These are phyloP conservation scores for Neocrepidodera transversa DNA, from an alignment of 2,888 invertebrate genomes.

Conservation along the genomic window DNA sequence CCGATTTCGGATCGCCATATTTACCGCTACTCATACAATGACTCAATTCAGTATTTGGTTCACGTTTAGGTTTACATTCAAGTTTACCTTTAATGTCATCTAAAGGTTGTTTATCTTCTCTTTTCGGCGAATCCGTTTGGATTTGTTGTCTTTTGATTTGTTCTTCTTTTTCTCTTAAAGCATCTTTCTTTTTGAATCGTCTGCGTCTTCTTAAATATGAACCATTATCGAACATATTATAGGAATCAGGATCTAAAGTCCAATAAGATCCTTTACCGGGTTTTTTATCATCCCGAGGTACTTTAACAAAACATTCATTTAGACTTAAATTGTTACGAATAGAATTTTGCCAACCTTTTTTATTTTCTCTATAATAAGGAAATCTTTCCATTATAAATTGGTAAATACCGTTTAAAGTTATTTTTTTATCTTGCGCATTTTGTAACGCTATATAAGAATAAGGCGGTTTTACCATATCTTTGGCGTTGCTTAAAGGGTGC, in stretches of 20 bases:
- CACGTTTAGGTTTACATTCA: slow-evolving; percentile 75
- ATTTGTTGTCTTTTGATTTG: slow-evolving; percentile 80
- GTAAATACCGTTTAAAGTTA: slow-evolving; percentile 95
- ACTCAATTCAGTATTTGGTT: slow-evolving; percentile 68
- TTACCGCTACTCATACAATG: slow-evolving; percentile 61
- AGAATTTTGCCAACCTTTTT: slow-evolving; percentile 98
- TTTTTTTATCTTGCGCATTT: slow-evolving; percentile 89
- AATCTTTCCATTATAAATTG: slow-evolving; percentile 98
- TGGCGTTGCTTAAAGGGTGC: slow-evolving; percentile 71
- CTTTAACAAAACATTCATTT: slow-evolving; percentile 97
- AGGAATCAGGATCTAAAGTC: slow-evolving; percentile 95
- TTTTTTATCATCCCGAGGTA: slow-evolving; percentile 95
- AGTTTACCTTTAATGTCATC: slow-evolving; percentile 59
- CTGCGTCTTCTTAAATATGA: slow-evolving; percentile 89
- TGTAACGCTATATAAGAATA: slow-evolving; percentile 97
- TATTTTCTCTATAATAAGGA: slow-evolving; percentile 96
- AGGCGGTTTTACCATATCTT: slow-evolving; percentile 97
- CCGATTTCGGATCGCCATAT: slow-evolving; percentile 56
- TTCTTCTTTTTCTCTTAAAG: slow-evolving; percentile 87
- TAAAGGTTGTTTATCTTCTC: slow-evolving; percentile 57
- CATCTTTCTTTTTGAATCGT: slow-evolving; percentile 93
- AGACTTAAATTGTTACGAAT: slow-evolving; percentile 94
- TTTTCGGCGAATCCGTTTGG: slow-evolving; percentile 55
- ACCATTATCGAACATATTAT: slow-evolving; percentile 98
- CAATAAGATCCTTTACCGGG: slow-evolving; percentile 98